Evolutionary conservation across 2,888 invertebrate genomes (phyloP), one percentile per base, ranked within the genome.

Genomic region (Mylabris sibirica): DNA sequence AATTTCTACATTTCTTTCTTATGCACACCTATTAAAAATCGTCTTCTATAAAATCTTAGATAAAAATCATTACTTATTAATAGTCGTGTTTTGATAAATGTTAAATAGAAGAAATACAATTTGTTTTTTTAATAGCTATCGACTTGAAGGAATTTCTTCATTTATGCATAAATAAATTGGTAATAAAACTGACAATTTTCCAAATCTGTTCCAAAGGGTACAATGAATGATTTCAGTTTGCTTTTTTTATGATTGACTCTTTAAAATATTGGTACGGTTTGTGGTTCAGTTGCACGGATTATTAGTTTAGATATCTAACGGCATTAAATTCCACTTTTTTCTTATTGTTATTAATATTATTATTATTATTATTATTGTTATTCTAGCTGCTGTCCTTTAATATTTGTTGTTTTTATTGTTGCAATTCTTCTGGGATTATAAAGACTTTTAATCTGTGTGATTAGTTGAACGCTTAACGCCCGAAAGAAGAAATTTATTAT

Each of bases 401-500:
- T 17, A 20, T 49, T 49, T 49, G 49, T 49, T 49, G 20, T 49
- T 49, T 20, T 4, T 49, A 20, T 49, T 20, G 9, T 49, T 44
- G n/a, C 12, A n/a, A 5, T 44, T 44, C 6, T 44, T 44, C 6
- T 44, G 6, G 17, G 17, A 44, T n/a, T 8, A 38, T 12, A 38
- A 41, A 44, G 44, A 44, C 17, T 44, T 44, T 38, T 38, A 38
- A 38, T 38, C 38, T 12, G 34, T 35, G 9, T 3, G 38, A 64
- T 64, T 59, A 59, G 34, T 64, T 60, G 64, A 70, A 41, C 65
- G 68, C 41, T 70, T 62, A 59, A 66, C 59, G 60, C 65, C 34
- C 66, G 64, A 57, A 68, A 68, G 71, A 63, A 68, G 67, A 68
- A 68, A 71, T 71, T 71, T 68, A 71, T 71, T 68, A 71, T 71